These are phyloP conservation scores for Phalacrocorax carbo DNA, from an alignment of 2,113 vertebrate genomes.

Conservation along the genomic window DNA sequence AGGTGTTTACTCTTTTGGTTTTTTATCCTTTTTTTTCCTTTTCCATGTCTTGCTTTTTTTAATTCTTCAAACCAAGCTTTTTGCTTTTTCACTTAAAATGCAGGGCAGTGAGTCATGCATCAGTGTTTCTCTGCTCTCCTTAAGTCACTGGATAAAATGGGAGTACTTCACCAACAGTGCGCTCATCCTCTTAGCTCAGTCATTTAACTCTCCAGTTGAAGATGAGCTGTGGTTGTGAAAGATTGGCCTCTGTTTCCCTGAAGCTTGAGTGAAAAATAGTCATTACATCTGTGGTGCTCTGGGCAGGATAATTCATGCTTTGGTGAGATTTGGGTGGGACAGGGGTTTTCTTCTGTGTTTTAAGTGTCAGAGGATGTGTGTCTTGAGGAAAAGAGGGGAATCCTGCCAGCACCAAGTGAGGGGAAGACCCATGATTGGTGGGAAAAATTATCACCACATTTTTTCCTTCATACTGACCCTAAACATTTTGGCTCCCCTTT, in stretches of 20 bases:
- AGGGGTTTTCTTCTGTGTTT: not conserved
- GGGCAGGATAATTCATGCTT: not conserved
- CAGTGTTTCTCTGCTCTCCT: not conserved
- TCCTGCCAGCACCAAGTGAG: not conserved
- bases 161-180: not conserved
- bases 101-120: not conserved
- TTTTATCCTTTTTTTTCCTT: not conserved
- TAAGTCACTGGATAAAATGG: not conserved
- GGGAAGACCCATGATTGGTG: not conserved
- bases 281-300: not conserved
- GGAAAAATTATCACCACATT: rapidly evolving
- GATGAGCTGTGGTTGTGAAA: not conserved
- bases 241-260: not conserved
- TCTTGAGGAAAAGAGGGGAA: not conserved
- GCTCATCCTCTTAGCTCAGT: not conserved
- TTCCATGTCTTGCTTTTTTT: not conserved
- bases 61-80: not conserved
- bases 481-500: not conserved
- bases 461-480: not conserved
- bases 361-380: not conserved
- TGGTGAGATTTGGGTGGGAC: not conserved
- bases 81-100: constrained; percentile 1
- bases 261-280: not conserved
- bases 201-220: not conserved
- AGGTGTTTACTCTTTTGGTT: not conserved